Conservation (phyloP, 2,888 invertebrate genomes). For the Steinernema carpocapsae region DNA sequence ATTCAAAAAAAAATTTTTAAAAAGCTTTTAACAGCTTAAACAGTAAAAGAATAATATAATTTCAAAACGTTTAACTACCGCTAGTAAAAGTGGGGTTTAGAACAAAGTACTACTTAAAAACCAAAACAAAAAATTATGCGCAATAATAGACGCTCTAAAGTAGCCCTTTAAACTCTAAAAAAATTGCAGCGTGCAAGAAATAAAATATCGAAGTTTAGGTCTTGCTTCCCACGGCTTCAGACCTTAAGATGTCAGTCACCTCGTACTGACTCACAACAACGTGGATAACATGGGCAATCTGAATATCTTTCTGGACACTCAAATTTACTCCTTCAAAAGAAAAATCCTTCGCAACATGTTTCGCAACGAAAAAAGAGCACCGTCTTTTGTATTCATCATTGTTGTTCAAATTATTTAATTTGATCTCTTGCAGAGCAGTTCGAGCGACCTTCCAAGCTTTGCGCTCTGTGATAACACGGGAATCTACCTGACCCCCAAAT, state of each 20-base stretch:
- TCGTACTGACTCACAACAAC: conserved; percentile 43
- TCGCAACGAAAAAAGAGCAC: conserved; percentile 39
- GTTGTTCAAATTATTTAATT: neutral
- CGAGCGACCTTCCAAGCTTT: conserved; percentile 40
- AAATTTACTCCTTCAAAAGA: conserved; percentile 41
- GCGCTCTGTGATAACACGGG: conserved; percentile 45
- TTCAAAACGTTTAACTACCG: no score
- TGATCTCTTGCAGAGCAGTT: conserved; percentile 4
- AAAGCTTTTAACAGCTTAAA: no score
- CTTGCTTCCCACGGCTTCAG: conserved; percentile 41
- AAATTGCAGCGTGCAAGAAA: no score
- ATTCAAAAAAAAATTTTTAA: no score
- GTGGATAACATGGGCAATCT: conserved; percentile 44
- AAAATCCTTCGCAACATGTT: conserved; percentile 38
- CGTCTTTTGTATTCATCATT: conserved; percentile 40
- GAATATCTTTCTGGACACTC: conserved; percentile 44
- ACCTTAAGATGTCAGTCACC: conserved; percentile 38
- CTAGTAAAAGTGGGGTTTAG: no score
- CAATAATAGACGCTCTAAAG: no score
- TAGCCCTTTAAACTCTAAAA: no score
- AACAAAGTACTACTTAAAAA: no score
- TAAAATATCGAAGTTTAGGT: conserved; percentile 22
- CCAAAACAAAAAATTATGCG: no score
- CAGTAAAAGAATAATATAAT: no score
- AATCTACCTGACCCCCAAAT: conserved; percentile 44